Evolutionary conservation across 2,113 vertebrate species (phyloP).

Genomic region (Semicossyphus pulcher): DNA sequence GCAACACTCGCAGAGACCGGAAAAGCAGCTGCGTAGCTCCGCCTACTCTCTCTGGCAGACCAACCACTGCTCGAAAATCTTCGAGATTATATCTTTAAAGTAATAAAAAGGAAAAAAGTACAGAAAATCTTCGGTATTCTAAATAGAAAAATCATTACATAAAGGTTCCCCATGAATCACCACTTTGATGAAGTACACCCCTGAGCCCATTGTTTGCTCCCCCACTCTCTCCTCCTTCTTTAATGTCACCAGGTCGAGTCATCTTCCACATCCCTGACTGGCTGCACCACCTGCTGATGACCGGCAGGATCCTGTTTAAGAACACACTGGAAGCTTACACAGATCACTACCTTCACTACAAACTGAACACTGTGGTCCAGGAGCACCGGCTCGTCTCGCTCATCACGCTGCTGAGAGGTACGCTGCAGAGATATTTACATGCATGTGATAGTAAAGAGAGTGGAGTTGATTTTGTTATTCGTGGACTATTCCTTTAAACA

Average conservation of each 20-base stretch:
- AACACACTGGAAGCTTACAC: conserved; percentile 94
- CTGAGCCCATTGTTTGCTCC: no score
- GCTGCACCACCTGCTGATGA: conserved; percentile 96
- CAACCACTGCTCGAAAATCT: no score
- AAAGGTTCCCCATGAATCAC: no score
- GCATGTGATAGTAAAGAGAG: not conserved
- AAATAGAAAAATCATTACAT: no score
- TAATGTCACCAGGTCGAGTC: conserved; percentile 84
- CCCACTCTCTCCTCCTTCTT: not conserved
- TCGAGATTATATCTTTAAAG: no score
- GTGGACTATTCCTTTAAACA: not conserved
- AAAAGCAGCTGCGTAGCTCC: no score
- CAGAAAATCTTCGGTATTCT: no score
- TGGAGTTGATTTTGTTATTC: not conserved
- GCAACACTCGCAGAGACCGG: no score
- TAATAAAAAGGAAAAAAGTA: no score
- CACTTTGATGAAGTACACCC: no score
- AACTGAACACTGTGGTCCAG: conserved; percentile 91
- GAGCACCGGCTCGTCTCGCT: conserved; percentile 94
- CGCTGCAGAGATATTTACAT: not conserved
- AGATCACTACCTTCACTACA: conserved; percentile 89
- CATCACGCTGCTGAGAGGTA: conserved; percentile 96
- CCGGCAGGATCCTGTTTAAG: conserved; percentile 93
- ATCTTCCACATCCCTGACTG: conserved; percentile 89
- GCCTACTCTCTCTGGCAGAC: no score